Percentiles rank a stretch among this genome's conserved stretches.
phyloP scores from a whole-genome alignment of 2,888 invertebrate species.

The Neocrepidodera transversa region DNA sequence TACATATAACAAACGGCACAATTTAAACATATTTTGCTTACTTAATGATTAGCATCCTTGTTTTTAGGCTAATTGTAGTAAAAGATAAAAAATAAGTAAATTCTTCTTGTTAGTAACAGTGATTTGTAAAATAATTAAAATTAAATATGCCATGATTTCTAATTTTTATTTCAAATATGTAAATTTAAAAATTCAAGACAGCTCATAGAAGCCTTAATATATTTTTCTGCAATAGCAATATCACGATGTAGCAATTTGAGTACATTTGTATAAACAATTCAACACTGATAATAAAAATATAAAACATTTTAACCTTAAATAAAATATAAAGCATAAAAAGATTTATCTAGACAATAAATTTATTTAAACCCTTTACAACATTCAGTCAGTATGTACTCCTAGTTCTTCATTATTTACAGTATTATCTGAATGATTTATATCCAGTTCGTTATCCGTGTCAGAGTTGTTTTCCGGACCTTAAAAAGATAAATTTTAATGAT shows the following conservation, averaged over 20 bases:
- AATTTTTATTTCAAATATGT: neutral
- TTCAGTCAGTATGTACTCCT: neutral
- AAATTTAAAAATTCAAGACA: neutral
- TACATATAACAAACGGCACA: too few species aligned
- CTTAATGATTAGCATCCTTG: too few species aligned
- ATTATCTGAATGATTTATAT: neutral
- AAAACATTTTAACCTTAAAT: neutral
- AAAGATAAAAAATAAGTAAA: too few species aligned
- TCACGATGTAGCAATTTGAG: neutral
- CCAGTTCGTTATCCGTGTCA: neutral
- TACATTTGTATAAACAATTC: neutral
- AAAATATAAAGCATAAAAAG: neutral
- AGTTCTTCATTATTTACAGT: neutral
- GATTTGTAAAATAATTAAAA: too few species aligned
- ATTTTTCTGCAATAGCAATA: neutral
- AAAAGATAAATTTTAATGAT: neutral
- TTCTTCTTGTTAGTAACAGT: too few species aligned
- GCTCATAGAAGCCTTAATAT: neutral
- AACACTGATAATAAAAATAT: neutral
- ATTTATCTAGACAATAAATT: neutral
- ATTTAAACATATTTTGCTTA: too few species aligned
- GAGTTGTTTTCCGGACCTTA: neutral
- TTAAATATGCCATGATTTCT: neutral
- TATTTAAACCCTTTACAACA: slow-evolving; percentile 5
- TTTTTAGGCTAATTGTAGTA: too few species aligned